These are phyloP conservation scores for Ferrisia virgata DNA, from an alignment of 2,888 invertebrate genomes.

Conservation along the genomic window DNA sequence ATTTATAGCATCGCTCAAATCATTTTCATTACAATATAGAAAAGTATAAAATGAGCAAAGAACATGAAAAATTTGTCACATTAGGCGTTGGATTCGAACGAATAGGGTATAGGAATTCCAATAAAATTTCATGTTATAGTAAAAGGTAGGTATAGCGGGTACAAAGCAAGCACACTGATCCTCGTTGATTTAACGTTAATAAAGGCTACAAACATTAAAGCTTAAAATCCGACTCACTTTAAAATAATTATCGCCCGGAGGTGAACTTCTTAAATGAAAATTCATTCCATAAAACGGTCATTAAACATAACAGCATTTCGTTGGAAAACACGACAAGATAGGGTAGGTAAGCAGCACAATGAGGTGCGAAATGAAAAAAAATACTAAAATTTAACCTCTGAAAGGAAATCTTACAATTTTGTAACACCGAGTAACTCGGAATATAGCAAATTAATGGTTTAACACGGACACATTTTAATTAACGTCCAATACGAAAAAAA, in stretches of 20 bases:
- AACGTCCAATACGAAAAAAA: not conserved
- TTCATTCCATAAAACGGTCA: constrained; percentile 12
- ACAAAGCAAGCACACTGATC: not conserved
- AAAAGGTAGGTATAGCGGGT: not conserved
- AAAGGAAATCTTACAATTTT: not conserved
- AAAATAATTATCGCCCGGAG: not conserved
- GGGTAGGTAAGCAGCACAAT: not conserved
- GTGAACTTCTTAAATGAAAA: constrained; percentile 1
- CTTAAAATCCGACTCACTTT: not conserved
- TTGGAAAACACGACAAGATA: not conserved
- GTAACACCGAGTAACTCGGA: not conserved
- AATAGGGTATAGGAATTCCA: not conserved
- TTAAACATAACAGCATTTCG: constrained; percentile 15
- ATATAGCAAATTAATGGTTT: not conserved
- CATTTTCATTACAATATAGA: no score
- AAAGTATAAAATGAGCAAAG: no score
- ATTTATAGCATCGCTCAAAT: no score
- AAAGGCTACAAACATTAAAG: not conserved
- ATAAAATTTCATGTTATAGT: not conserved
- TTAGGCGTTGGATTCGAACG: no score
- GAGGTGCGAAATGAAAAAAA: not conserved
- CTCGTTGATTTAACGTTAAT: constrained; percentile 13
- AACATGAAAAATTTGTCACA: no score
- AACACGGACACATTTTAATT: not conserved
- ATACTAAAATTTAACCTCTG: not conserved